These are phyloP conservation scores for Trachymyrmex septentrionalis DNA, from an alignment of 1,140 invertebrate genomes.

Conservation along the genomic window DNA sequence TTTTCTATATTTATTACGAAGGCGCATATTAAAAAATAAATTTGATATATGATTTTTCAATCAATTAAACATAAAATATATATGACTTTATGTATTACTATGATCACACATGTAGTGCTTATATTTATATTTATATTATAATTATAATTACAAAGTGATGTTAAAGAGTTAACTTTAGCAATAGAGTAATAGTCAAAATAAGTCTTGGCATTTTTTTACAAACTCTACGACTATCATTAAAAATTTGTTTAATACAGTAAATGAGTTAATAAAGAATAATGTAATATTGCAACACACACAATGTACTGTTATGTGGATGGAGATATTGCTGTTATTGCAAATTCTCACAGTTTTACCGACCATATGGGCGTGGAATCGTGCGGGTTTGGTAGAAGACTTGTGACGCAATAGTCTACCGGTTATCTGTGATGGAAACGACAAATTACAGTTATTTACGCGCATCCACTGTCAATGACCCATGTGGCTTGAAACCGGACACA, in stretches of 20 bases:
- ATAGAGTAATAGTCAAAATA: not conserved
- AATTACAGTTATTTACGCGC: conserved; percentile 85
- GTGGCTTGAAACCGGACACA: conserved; percentile 41
- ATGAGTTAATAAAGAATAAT: not conserved
- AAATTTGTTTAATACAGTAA: not conserved
- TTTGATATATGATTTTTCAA: not conserved
- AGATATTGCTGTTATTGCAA: conserved; percentile 12
- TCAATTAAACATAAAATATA: conserved; percentile 25
- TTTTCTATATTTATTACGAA: not conserved
- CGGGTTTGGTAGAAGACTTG: conserved; percentile 54
- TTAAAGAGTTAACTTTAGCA: not conserved
- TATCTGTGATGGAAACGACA: conserved; percentile 74
- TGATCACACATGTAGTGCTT: not conserved
- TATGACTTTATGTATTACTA: not conserved
- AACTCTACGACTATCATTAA: not conserved
- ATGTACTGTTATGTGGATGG: not conserved
- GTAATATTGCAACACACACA: not conserved
- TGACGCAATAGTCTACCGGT: conserved; percentile 73
- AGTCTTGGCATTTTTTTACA: not conserved
- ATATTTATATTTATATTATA: not conserved
- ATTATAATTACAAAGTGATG: not conserved
- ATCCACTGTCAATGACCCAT: conserved; percentile 82
- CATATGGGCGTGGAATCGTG: conserved; percentile 1
- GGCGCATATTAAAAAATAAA: not conserved
- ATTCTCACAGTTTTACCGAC: conserved; percentile 14